Base-by-base conservation (phyloP, 1,140 invertebrate genomes). In the Lordiphosa mommai region DNA sequence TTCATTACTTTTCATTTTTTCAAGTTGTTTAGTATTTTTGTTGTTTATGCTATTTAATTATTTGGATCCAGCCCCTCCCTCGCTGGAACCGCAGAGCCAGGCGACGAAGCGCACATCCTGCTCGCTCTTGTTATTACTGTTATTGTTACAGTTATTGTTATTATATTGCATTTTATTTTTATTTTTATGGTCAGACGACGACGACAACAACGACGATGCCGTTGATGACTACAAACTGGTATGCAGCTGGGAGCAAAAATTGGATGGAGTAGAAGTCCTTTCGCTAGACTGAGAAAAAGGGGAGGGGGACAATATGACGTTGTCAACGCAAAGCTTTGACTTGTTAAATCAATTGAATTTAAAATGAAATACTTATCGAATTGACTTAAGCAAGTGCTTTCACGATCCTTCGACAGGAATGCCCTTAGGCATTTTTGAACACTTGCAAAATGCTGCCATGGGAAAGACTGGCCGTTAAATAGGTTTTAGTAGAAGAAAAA, bases 111-210 rank as follows among this genome's bases (percentile, higher is more conserved):
- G 36, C 56, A 57, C 65, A 57, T 69, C 41, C 71, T 52, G 60
- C 33, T 12, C 32, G 27, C 40, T 13, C 59, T 61, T 74, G 47
- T 73, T 80, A 70, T 56, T 79, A 71, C 44, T 53, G 46, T 58
- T 82, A 67, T 76, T 73, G 74, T 72, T 72, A 80, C 48, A 68
- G 51, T 73, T 74, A 69, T 74, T 63, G 71, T 72, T 73, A 74
- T 73, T 69, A 44, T 76, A 71, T 67, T 59, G 61, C 51, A 76
- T 72, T 82, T 68, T 64, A 68, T 61, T 57, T 48, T 71, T 56
- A 63, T 65, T 71, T 82, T 71, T 71, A 71, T 64, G 67, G 52
- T 23, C 20, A 23, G 20, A 29, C 59, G 51, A 34, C 40, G 37
- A 43, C 48, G 55, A 44, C 56, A 17, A 36, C 41, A 23, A 47